Percentiles rank a stretch among this genome's conserved stretches.
Evolutionary conservation across 2,888 invertebrate species (phyloP).

Genomic region (Ferrisia virgata): DNA sequence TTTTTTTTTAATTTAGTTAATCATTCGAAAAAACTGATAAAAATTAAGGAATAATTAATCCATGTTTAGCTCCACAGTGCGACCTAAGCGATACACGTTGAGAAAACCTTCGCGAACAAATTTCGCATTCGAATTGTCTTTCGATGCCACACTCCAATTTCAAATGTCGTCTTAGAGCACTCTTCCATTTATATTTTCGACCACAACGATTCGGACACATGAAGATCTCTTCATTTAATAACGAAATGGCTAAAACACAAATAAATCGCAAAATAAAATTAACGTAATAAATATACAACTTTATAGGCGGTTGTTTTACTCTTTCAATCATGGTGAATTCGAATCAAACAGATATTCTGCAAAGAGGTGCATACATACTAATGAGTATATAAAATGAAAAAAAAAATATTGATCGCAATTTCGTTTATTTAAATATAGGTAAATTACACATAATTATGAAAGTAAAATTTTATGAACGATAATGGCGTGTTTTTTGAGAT

Average conservation of each 20-base stretch:
- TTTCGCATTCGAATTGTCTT: slow-evolving; percentile 61
- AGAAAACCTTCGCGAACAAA: slow-evolving; percentile 59
- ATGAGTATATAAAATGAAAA: not conserved
- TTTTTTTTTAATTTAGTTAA: too few relatives aligned
- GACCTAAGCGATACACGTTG: slow-evolving; percentile 35
- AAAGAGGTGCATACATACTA: too few relatives aligned
- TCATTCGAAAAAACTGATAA: too few relatives aligned
- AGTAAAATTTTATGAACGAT: slow-evolving; percentile 41
- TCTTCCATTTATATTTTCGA: slow-evolving; percentile 49
- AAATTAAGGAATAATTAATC: not conserved
- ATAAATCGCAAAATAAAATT: not conserved
- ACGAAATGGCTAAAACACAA: not conserved
- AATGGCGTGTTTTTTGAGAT: slow-evolving; percentile 36
- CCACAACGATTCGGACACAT: slow-evolving; percentile 7
- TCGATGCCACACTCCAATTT: slow-evolving; percentile 61
- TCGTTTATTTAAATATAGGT: not conserved
- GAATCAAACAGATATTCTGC: too few relatives aligned
- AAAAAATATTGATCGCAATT: too few relatives aligned
- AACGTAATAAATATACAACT: not conserved
- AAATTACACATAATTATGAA: not conserved
- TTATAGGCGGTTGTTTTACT: not conserved
- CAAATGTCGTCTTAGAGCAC: slow-evolving; percentile 59
- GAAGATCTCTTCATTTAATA: not conserved
- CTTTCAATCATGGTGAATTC: too few relatives aligned
- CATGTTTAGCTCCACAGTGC: slow-evolving; percentile 12